Evolutionary conservation across 2,797 vertebrate species (phyloP).

Genomic region (Cynodonichthys magdalenae): DNA sequence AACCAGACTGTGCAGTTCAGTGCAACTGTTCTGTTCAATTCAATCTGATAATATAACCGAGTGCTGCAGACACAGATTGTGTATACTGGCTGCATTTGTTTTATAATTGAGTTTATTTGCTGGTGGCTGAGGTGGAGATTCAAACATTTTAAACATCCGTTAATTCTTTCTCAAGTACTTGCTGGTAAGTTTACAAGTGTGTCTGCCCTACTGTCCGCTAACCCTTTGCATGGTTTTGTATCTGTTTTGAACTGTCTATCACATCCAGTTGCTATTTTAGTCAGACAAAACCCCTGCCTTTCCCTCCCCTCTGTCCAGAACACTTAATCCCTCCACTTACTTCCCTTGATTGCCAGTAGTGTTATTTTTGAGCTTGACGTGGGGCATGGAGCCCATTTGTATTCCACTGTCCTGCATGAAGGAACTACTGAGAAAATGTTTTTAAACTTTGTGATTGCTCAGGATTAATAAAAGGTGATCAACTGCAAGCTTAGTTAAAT

Average conservation of each 20-base stretch:
- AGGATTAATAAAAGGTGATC: constrained; percentile 31
- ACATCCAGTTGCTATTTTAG: constrained; percentile 61
- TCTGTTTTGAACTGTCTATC: constrained; percentile 43
- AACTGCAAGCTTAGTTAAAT: constrained; percentile 10
- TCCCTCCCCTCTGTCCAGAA: constrained; percentile 33
- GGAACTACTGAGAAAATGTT: constrained; percentile 29
- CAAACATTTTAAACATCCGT: neutral
- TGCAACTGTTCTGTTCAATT: constrained; percentile 1
- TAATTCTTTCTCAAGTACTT: constrained; percentile 12
- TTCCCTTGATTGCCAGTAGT: constrained; percentile 63
- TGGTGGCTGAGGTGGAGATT: neutral
- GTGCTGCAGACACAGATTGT: too few species aligned
- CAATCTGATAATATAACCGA: too few species aligned
- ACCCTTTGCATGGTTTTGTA: constrained; percentile 7
- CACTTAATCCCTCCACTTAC: constrained; percentile 72
- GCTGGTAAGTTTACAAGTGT: constrained; percentile 3
- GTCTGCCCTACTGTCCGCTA: constrained; percentile 22
- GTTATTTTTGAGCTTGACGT: constrained; percentile 62
- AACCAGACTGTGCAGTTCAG: constrained; percentile 14
- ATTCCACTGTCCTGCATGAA: constrained; percentile 28
- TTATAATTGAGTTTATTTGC: too few species aligned
- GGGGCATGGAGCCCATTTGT: constrained; percentile 47
- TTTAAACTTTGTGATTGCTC: constrained; percentile 10
- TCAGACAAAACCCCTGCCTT: constrained; percentile 24
- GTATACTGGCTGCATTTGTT: too few species aligned